Conservation (phyloP, 1,140 invertebrate genomes). For the Pseudachorutes palmiensis region DNA sequence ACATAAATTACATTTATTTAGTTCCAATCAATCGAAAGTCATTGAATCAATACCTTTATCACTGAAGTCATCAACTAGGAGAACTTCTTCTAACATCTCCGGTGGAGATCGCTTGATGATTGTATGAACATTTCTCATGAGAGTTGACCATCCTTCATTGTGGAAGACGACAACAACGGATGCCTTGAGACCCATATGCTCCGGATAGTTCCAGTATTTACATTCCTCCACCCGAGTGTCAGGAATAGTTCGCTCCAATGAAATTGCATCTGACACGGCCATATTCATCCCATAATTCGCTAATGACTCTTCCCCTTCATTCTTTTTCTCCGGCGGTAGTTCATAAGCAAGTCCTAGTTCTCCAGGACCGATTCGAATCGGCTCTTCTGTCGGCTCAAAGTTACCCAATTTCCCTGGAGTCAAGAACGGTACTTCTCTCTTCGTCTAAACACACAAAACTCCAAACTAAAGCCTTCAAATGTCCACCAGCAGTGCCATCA, state of each 20-base stretch:
- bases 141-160: conserved; percentile 93
- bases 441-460: background rate
- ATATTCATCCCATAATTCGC: conserved; percentile 95
- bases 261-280: conserved; percentile 90
- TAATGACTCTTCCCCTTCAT: conserved; percentile 65
- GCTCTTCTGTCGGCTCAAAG: conserved; percentile 49
- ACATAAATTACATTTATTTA: too few species aligned
- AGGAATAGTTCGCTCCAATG: conserved; percentile 66
- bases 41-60: conserved; percentile 87
- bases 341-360: conserved; percentile 72
- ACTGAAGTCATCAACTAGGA: conserved; percentile 97
- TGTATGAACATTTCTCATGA: conserved; percentile 75
- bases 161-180: conserved; percentile 98
- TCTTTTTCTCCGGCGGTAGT: conserved; percentile 61
- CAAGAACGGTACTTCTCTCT: conserved; percentile 40
- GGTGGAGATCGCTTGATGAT: conserved; percentile 87
- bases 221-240: conserved; percentile 86
- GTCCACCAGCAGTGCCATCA: background rate
- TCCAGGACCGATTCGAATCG: conserved; percentile 59
- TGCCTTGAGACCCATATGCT: conserved; percentile 68
- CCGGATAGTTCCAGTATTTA: conserved; percentile 92
- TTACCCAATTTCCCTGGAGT: conserved; percentile 46
- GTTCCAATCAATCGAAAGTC: too few species aligned
- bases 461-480: background rate
- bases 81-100: conserved; percentile 83